These are phyloP conservation scores for Bhutanitis thaidina DNA, from an alignment of 2,888 invertebrate species.

Conservation along the genomic window DNA sequence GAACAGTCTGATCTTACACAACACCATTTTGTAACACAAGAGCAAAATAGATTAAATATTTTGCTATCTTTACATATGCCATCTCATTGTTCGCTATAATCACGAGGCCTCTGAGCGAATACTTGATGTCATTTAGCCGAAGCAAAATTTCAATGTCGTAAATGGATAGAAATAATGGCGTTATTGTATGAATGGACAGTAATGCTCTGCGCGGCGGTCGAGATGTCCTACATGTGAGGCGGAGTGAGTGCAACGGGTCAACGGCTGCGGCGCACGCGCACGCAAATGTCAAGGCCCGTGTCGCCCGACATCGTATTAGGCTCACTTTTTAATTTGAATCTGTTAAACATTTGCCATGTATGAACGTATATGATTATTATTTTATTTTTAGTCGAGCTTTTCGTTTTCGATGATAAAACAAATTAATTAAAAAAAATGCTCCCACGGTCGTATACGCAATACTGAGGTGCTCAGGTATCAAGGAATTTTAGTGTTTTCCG, in stretches of 20 bases:
- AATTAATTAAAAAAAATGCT: no score
- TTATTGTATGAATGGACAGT: conserved; percentile 63
- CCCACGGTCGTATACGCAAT: no score
- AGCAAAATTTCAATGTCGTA: conserved; percentile 59
- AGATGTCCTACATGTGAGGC: conserved; percentile 50
- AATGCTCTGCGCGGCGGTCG: conserved; percentile 42
- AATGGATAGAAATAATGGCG: conserved; percentile 54
- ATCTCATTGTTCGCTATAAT: conserved; percentile 52
- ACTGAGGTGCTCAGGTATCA: no score
- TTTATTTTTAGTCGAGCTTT: no score
- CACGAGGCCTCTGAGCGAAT: conserved; percentile 41
- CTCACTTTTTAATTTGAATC: no score
- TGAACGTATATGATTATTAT: no score
- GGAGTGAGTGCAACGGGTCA: conserved; percentile 53
- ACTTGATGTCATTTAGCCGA: conserved; percentile 60
- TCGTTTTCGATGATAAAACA: no score
- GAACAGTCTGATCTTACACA: neutral
- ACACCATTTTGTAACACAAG: neutral
- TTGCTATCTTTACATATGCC: conserved; percentile 32
- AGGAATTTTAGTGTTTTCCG: no score
- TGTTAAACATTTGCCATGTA: no score
- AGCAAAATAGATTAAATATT: conserved; percentile 15
- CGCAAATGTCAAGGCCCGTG: conserved; percentile 63
- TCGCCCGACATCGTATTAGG: conserved; percentile 26
- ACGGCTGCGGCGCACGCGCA: conserved; percentile 47